Evolutionary conservation across 2,888 invertebrate species (phyloP).

Genomic region (Cerceris rybyensis): DNA sequence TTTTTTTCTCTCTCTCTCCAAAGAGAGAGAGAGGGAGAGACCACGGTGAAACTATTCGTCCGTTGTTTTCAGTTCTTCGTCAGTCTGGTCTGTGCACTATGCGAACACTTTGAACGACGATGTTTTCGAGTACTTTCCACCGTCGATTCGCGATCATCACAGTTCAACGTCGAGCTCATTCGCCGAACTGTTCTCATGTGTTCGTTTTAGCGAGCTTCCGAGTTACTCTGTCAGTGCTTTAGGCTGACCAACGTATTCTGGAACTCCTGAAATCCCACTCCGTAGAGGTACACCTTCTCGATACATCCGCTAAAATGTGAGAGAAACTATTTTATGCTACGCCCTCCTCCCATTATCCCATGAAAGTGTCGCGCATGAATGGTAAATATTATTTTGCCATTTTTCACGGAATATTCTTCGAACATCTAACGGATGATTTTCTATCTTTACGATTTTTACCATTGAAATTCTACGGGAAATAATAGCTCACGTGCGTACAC

Average conservation of each 20-base stretch:
- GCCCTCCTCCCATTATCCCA: slow-evolving; percentile 8
- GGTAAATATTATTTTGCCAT: slow-evolving; percentile 2
- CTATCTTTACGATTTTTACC: not conserved
- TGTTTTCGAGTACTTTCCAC: slow-evolving; percentile 25
- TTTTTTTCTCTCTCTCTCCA: not conserved
- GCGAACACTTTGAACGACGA: slow-evolving; percentile 18
- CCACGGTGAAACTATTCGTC: not conserved
- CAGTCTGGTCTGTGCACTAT: slow-evolving; percentile 28
- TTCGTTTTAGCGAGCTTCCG: not conserved
- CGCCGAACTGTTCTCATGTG: slow-evolving; percentile 10
- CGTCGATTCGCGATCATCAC: slow-evolving; percentile 47
- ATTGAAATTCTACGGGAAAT: not conserved
- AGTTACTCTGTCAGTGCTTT: not conserved
- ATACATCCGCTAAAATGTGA: slow-evolving; percentile 44
- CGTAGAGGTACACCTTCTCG: slow-evolving; percentile 22
- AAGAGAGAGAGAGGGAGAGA: not conserved
- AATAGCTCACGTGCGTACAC: slow-evolving; percentile 1
- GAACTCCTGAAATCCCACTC: slow-evolving; percentile 27
- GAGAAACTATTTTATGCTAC: slow-evolving; percentile 34
- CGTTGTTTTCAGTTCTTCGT: slow-evolving; percentile 32
- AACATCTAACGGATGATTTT: not conserved
- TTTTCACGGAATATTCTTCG: not conserved
- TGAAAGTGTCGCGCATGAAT: slow-evolving; percentile 19
- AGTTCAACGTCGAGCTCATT: slow-evolving; percentile 44
- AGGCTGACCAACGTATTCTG: not conserved